Percentiles rank a stretch among this genome's conserved stretches.
These are phyloP conservation scores for Drosophila sechellia DNA, from an alignment of 1,140 invertebrate genomes.

Conservation along the genomic window DNA sequence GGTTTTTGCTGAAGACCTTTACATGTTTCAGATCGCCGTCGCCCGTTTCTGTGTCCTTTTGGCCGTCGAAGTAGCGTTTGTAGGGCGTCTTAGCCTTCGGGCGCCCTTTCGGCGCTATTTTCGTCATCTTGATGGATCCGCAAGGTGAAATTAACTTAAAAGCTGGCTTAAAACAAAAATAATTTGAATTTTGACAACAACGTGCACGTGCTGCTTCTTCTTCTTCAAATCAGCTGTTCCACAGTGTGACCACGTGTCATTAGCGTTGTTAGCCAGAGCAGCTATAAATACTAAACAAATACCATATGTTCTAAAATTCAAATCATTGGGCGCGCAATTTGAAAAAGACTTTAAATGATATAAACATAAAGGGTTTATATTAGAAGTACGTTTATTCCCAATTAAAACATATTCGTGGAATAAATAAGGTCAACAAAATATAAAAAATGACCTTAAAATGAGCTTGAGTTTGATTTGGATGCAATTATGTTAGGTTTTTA, in stretches of 20 bases:
- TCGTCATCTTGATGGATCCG: constrained; percentile 35
- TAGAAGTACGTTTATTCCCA: neutral
- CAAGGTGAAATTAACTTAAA: neutral
- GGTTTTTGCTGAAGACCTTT: constrained; percentile 43
- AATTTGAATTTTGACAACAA: constrained; percentile 17
- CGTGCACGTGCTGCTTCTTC: constrained; percentile 51
- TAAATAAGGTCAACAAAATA: neutral
- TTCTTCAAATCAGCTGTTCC: constrained; percentile 28
- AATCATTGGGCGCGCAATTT: neutral
- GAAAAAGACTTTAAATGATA: neutral
- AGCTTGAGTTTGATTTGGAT: neutral
- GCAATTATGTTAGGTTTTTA: constrained; percentile 3
- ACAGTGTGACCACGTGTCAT: neutral
- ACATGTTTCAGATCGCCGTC: constrained; percentile 23
- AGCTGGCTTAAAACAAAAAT: neutral
- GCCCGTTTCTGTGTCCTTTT: neutral
- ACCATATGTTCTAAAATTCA: neutral
- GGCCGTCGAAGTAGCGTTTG: constrained; percentile 57
- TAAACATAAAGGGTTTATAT: neutral
- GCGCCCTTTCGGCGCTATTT: constrained; percentile 48
- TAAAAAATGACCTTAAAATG: too few relatives aligned
- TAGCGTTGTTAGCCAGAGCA: neutral
- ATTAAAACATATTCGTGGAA: neutral
- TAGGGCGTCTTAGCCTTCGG: constrained; percentile 23
- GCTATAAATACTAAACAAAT: neutral